Conservation (phyloP, 2,888 invertebrate species). For the Euproctis similis region DNA sequence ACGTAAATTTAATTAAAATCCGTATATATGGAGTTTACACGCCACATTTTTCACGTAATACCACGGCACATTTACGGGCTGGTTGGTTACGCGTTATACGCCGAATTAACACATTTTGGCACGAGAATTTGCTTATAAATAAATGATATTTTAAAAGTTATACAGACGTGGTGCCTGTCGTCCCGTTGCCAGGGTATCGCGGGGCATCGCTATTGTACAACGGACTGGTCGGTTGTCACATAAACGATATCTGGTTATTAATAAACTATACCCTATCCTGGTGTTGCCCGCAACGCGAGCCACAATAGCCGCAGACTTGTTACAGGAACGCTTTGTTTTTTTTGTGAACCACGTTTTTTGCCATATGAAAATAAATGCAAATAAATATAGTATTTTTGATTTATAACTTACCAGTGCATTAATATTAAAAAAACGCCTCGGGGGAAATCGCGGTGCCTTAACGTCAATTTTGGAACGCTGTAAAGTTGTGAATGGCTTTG, state of each 20-base stretch:
- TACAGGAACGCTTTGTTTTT: conserved; percentile 42
- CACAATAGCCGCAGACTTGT: conserved; percentile 46
- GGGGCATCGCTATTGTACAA: conserved; percentile 46
- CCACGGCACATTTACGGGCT: conserved; percentile 33
- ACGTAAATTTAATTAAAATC: too few species aligned
- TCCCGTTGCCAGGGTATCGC: conserved; percentile 39
- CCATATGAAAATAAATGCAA: too few species aligned
- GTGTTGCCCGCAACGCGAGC: conserved; percentile 41
- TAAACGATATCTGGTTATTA: conserved; percentile 57
- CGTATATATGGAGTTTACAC: conserved; percentile 33
- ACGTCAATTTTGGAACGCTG: too few species aligned
- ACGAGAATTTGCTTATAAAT: conserved; percentile 45
- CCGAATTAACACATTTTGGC: conserved; percentile 58
- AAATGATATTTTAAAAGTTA: conserved; percentile 52
- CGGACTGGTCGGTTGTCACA: conserved; percentile 55
- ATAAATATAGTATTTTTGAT: too few species aligned
- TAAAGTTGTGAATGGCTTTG: too few species aligned
- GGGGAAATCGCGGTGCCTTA: too few species aligned
- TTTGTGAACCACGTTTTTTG: conserved; percentile 58
- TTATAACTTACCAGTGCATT: too few species aligned
- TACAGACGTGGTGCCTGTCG: conserved; percentile 36
- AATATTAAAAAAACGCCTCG: too few species aligned
- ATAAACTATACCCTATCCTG: conserved; percentile 60
- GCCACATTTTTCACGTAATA: conserved; percentile 43
- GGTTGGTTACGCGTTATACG: conserved; percentile 37